Percentiles rank a stretch among this genome's conserved stretches.
phyloP scores from a whole-genome alignment of 2,888 invertebrate species.

The Choreutis nemorana region DNA sequence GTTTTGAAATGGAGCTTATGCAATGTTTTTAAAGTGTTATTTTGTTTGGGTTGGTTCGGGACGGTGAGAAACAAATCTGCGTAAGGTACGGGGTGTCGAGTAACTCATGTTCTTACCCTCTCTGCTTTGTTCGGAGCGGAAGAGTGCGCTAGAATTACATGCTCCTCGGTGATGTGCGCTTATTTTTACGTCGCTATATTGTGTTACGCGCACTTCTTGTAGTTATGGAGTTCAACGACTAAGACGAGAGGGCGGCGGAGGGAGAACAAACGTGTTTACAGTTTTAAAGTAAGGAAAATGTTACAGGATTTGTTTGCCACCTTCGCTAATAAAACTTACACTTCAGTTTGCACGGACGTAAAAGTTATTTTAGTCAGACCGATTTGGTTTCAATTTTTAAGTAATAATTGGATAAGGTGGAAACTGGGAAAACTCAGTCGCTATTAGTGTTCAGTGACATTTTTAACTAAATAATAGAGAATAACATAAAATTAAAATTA shows the following conservation, averaged over 20 bases:
- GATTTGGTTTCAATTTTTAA: too few relatives aligned
- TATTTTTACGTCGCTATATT: conserved; percentile 65
- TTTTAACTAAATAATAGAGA: too few relatives aligned
- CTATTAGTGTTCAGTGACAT: too few relatives aligned
- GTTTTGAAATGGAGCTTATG: conserved; percentile 33
- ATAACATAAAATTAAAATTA: too few relatives aligned
- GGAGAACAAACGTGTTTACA: conserved; percentile 48
- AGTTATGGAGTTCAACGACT: conserved; percentile 62
- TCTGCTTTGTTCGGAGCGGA: conserved; percentile 65
- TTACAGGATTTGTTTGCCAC: too few relatives aligned
- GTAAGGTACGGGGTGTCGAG: conserved; percentile 65
- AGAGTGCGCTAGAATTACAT: conserved; percentile 67
- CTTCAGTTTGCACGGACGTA: too few relatives aligned
- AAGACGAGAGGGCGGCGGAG: conserved; percentile 47
- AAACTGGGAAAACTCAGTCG: too few relatives aligned
- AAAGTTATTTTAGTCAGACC: too few relatives aligned
- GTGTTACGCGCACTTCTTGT: conserved; percentile 51
- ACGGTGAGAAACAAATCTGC: conserved; percentile 63
- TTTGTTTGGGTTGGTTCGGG: conserved; percentile 26
- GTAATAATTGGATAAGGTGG: too few relatives aligned
- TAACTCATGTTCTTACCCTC: conserved; percentile 67
- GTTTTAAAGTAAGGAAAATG: conserved; percentile 31
- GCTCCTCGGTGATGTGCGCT: conserved; percentile 65
- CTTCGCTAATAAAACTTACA: too few relatives aligned
- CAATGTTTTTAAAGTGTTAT: conserved; percentile 33